phyloP scores from a whole-genome alignment of 2,113 vertebrate genomes.

The Spheniscus mendiculus region DNA sequence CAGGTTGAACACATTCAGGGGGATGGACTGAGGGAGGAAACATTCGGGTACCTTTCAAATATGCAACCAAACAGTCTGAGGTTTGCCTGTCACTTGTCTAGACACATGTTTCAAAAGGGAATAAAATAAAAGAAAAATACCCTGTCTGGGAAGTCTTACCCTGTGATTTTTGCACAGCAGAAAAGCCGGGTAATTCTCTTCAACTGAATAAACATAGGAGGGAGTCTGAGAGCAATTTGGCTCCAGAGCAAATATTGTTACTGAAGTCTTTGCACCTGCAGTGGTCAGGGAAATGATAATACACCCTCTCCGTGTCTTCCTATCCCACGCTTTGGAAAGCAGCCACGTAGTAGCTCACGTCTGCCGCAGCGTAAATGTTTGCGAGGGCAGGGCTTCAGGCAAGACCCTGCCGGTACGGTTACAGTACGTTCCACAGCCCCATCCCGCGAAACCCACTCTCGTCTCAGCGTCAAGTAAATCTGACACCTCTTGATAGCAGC shows the following conservation, averaged over 20 bases:
- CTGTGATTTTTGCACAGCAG: background rate
- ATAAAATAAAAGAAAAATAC: slow-evolving; percentile 33
- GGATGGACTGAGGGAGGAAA: background rate
- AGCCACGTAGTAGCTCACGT: background rate
- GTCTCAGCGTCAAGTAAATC: background rate
- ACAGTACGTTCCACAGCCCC: fast-evolving
- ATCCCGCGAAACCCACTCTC: fast-evolving
- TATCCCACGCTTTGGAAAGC: background rate
- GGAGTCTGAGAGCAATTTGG: slow-evolving; percentile 43
- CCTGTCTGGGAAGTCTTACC: slow-evolving; percentile 33
- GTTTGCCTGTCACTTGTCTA: slow-evolving; percentile 28
- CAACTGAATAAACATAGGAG: slow-evolving; percentile 34
- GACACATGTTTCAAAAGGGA: slow-evolving; percentile 15
- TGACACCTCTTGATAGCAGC: background rate
- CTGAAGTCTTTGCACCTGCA: slow-evolving; percentile 30
- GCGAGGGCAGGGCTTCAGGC: background rate
- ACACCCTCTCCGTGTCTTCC: background rate
- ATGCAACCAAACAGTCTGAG: background rate
- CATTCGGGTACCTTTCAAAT: background rate
- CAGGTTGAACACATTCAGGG: background rate
- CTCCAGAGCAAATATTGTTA: slow-evolving; percentile 37
- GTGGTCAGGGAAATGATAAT: background rate
- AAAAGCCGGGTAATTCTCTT: slow-evolving; percentile 39
- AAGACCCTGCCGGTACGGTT: background rate
- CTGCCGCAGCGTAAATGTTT: background rate